phyloP scores from a whole-genome alignment of 2,888 invertebrate genomes.

The Synanthedon myopaeformis region DNA sequence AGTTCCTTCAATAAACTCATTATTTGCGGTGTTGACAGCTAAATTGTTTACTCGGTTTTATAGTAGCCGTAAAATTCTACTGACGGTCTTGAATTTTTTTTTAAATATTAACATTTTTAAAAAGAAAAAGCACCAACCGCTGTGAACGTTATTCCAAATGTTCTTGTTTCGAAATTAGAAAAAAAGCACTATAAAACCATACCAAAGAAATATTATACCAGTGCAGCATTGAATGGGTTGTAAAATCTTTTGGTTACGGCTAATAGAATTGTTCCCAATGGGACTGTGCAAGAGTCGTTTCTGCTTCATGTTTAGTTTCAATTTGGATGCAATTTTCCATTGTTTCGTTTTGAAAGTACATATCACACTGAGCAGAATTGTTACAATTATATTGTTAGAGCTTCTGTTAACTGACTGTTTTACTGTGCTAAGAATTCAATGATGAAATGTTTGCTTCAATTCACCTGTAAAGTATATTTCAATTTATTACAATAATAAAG shows the following conservation, averaged over 20 bases:
- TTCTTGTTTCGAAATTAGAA: slow-evolving; percentile 10
- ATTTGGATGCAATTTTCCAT: slow-evolving; percentile 34
- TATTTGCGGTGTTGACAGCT: slow-evolving; percentile 51
- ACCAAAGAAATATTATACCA: slow-evolving; percentile 4
- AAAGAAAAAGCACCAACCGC: slow-evolving; percentile 17
- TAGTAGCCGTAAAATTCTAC: slow-evolving; percentile 48
- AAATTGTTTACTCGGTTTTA: slow-evolving; percentile 7
- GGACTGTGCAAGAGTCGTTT: slow-evolving; percentile 22
- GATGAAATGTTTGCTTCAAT: no score
- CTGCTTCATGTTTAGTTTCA: slow-evolving; percentile 25
- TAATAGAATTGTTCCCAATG: slow-evolving; percentile 37
- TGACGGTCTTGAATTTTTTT: slow-evolving; percentile 30
- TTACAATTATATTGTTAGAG: slow-evolving; percentile 26
- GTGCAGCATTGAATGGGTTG: slow-evolving; percentile 21
- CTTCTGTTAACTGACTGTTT: slow-evolving; percentile 31
- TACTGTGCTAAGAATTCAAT: slow-evolving; percentile 7
- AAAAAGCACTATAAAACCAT: neutral
- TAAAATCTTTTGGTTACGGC: slow-evolving; percentile 38
- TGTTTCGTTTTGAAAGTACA: slow-evolving; percentile 23
- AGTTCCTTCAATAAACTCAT: slow-evolving; percentile 1
- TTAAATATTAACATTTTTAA: slow-evolving; percentile 22
- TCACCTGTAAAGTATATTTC: no score
- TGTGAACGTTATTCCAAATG: slow-evolving; percentile 4
- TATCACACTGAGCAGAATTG: slow-evolving; percentile 26
- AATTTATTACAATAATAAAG: no score